Conservation (phyloP, 2,797 vertebrate species). For the Aselliscus stoliczkanus region DNA sequence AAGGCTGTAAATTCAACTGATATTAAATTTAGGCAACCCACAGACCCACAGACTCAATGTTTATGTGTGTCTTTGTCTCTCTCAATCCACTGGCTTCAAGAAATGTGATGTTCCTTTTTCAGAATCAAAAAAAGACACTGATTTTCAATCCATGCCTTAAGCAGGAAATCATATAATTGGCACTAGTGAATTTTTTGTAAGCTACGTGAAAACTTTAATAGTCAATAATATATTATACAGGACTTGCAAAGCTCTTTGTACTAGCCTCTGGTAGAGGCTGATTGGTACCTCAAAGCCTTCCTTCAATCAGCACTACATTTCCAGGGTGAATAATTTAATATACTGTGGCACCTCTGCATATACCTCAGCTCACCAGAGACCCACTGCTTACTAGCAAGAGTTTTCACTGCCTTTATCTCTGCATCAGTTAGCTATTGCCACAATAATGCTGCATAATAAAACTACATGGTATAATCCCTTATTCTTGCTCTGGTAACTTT, state of each 20-base stretch:
- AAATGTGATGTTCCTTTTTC: not conserved
- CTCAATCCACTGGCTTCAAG: not conserved
- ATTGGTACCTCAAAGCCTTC: not conserved
- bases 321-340: not conserved
- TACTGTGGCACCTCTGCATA: not conserved
- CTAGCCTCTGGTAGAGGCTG: not conserved
- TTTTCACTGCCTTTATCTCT: not conserved
- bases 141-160: not conserved
- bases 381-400: not conserved
- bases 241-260: not conserved
- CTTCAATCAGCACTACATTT: not conserved
- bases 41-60: not conserved
- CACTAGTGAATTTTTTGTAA: not conserved
- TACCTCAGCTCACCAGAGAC: not conserved
- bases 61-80: not conserved
- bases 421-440: not conserved
- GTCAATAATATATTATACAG: not conserved
- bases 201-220: constrained; percentile 1
- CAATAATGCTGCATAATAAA: not conserved
- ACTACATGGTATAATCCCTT: not conserved
- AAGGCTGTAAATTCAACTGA: not conserved
- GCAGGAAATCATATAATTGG: not conserved
- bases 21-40: not conserved
- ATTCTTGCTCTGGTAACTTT: not conserved
- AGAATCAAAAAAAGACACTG: not conserved